phyloP scores from a whole-genome alignment of 2,797 vertebrate species.

The Parambassis ranga region DNA sequence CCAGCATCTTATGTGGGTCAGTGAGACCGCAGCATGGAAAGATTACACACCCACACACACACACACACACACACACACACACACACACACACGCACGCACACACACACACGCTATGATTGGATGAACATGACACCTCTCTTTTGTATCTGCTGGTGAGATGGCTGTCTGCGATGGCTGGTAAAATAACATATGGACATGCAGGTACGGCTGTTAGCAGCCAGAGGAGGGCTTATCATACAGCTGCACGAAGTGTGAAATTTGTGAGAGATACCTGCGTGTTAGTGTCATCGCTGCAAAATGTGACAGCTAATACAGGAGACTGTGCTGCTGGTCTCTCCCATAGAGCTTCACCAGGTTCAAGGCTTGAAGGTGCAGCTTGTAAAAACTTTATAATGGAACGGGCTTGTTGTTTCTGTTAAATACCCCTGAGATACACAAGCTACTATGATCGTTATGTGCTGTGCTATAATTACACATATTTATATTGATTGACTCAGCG shows the following conservation, averaged over 20 bases:
- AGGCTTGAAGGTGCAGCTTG: too few species aligned
- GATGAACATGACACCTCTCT: neutral
- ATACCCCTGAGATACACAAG: too few species aligned
- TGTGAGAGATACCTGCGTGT: neutral
- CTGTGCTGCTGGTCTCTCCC: neutral
- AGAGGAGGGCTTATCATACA: neutral
- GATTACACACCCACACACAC: neutral
- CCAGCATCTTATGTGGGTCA: constrained; percentile 43
- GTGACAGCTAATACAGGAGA: neutral
- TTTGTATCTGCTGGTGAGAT: neutral
- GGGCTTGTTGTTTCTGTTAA: too few species aligned
- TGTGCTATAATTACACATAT: too few species aligned
- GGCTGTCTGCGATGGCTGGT: neutral
- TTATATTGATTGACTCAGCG: too few species aligned
- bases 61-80: neutral
- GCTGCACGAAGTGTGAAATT: neutral
- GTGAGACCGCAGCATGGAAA: neutral
- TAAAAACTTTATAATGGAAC: too few species aligned
- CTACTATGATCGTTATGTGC: too few species aligned
- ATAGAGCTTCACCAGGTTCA: too few species aligned
- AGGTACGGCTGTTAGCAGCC: neutral
- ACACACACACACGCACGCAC: neutral
- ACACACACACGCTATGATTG: neutral
- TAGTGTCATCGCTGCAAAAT: neutral
- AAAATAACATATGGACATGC: neutral